Percentiles rank a stretch among this genome's conserved stretches.
These are phyloP conservation scores for Chiridota heheva DNA, from an alignment of 35 echinoderm and acorn worm genomes.

Conservation along the genomic window DNA sequence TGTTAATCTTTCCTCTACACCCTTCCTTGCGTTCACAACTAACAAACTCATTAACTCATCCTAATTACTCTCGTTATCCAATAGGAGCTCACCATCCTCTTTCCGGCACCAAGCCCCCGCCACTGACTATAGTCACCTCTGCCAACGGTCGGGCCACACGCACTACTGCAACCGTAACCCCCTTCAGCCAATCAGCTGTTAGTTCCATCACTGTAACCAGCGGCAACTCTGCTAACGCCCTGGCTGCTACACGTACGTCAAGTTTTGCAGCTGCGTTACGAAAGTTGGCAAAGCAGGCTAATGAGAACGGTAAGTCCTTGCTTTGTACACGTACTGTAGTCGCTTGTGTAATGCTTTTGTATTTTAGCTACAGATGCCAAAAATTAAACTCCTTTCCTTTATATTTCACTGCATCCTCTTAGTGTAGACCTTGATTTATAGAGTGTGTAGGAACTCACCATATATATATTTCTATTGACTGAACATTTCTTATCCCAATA, in stretches of 20 bases:
- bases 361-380: too few relatives aligned
- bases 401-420: too few relatives aligned
- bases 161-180: conserved; percentile 97
- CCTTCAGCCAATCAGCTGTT: conserved; percentile 88
- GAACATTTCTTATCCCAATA: too few relatives aligned
- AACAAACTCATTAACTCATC: conserved; percentile 57
- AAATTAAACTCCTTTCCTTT: too few relatives aligned
- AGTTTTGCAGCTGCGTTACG: conserved; percentile 98
- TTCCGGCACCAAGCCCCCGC: conserved; percentile 78
- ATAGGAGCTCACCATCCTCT: conserved; percentile 45
- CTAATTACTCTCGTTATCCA: conserved; percentile 49
- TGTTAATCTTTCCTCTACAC: too few relatives aligned
- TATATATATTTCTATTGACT: too few relatives aligned
- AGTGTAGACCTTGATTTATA: too few relatives aligned
- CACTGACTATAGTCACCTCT: conserved; percentile 77
- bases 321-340: too few relatives aligned
- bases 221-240: conserved; percentile 83
- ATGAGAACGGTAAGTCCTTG: conserved; percentile 82
- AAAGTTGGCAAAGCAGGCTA: conserved; percentile 97
- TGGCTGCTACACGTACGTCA: conserved; percentile 93
- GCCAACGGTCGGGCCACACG: conserved; percentile 82
- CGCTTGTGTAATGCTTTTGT: too few relatives aligned
- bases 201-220: conserved; percentile 98
- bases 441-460: too few relatives aligned
- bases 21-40: too few relatives aligned